phyloP scores from a whole-genome alignment of 2,113 vertebrate genomes.

The Thinocorus orbignyianus region DNA sequence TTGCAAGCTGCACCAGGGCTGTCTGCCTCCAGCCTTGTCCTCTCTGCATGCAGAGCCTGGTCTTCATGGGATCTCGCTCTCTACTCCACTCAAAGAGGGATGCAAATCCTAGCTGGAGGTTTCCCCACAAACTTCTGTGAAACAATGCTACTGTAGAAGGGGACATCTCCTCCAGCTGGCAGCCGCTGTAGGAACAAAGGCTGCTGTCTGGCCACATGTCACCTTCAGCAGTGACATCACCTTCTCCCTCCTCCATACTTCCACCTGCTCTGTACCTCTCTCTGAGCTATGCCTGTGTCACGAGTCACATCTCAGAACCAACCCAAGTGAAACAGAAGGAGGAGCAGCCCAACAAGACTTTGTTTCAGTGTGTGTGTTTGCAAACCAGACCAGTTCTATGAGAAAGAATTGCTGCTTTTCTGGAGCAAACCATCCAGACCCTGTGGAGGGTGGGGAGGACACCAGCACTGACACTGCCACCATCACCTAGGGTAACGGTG shows the following conservation, averaged over 20 bases:
- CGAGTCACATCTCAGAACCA: background rate
- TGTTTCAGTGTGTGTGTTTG: background rate
- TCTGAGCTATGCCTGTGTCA: fast-evolving
- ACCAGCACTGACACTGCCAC: background rate
- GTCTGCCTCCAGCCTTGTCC: background rate
- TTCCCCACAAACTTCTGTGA: background rate
- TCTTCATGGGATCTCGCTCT: background rate
- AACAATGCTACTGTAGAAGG: background rate
- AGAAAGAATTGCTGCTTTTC: background rate
- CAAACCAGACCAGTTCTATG: background rate
- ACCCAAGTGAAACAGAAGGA: background rate
- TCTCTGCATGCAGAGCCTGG: background rate
- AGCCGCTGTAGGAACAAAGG: background rate
- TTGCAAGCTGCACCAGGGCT: background rate
- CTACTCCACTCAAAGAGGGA: background rate
- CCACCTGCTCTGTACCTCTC: background rate
- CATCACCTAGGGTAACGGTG: background rate
- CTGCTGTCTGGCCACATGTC: background rate
- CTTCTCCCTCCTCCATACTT: background rate
- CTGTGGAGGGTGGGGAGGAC: background rate
- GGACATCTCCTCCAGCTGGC: background rate
- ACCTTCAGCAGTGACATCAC: fast-evolving
- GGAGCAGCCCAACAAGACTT: background rate
- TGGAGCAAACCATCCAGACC: background rate
- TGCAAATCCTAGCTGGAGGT: background rate